phyloP scores from a whole-genome alignment of 2,797 vertebrate species.

The Anolis apletophallus region DNA sequence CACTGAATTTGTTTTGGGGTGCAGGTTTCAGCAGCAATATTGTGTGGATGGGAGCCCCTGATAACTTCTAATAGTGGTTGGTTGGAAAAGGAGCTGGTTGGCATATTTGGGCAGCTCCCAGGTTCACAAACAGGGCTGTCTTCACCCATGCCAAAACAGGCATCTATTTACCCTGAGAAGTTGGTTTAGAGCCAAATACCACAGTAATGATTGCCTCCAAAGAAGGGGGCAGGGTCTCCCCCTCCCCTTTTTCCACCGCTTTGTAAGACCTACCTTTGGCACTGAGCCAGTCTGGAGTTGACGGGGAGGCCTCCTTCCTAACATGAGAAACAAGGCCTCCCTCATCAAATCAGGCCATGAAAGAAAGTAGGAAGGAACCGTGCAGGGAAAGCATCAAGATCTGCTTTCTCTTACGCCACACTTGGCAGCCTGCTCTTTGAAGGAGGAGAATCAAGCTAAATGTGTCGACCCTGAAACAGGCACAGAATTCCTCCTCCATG shows the following conservation, averaged over 20 bases:
- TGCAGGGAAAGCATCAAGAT: too few species aligned
- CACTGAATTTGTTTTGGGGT: background rate
- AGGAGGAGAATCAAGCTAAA: background rate
- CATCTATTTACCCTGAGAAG: constrained; percentile 37
- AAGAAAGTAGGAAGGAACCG: background rate
- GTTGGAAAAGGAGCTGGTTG: constrained; percentile 2
- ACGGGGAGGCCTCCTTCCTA: constrained; percentile 19
- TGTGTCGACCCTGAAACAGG: background rate
- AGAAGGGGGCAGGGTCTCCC: background rate
- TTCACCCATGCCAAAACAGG: constrained; percentile 16
- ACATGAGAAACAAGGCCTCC: background rate
- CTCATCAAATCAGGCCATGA: constrained; percentile 16
- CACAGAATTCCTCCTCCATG: background rate
- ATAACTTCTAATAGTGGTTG: constrained; percentile 6
- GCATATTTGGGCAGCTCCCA: constrained; percentile 7
- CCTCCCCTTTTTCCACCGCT: background rate
- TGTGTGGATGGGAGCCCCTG: background rate
- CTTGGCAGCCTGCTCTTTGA: background rate
- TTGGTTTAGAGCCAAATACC: constrained; percentile 17
- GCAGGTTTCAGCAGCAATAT: background rate
- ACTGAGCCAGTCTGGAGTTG: background rate
- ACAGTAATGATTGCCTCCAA: constrained; percentile 27
- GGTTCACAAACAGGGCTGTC: background rate
- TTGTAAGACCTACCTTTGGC: constrained; percentile 8
- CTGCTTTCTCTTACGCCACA: background rate